Base-by-base conservation (phyloP, 2,888 invertebrate species). In the Eremobia ochroleuca region DNA sequence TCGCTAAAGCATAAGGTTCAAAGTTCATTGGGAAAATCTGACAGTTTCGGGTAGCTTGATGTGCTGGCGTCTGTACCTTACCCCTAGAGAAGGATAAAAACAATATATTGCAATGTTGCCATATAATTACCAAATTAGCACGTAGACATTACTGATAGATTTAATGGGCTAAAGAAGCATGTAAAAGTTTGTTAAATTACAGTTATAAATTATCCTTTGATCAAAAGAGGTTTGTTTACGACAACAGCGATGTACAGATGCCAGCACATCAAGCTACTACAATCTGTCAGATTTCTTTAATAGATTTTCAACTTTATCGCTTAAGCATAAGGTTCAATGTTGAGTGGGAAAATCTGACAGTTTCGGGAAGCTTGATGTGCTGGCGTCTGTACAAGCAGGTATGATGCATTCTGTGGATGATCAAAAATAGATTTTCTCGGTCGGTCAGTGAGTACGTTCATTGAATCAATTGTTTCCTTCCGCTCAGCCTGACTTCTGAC, bases 391-490 rank as follows among this genome's bases (percentile, higher is more conserved):
- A 59, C 21, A 59, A 18, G n/a, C 61, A 83, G 79, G 76, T 83
- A 83, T 46, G 69, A 49, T 78, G 69, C 78, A 81, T 77, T 61
- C 75, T 85, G 59, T 72, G 72, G 66, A 46, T 68, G 83, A 81
- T 85, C 87, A 91, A 90, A 92, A 93, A 94, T 93, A 93, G 93
- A 91, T 89, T 81, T 86, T 80, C 89, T 89, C 81, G 81, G 83
- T 86, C 86, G 83, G 83, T 75, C 83, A 77, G 88, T 85, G 76
- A 86, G 86, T 89, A 88, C 86, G 88, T 90, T 93, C 90, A 94
- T 94, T 94, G 93, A 86, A 82, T 92, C 94, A 95, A 96, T 96
- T 96, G 95, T 92, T 94, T 95, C 93, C 94, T 95, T 95, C 96
- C 96, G 94, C 90, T 91, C 85, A 77, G 81, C 67, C 73, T 82